These are phyloP conservation scores for Enteromius trimaculatus DNA, from an alignment of 2,797 vertebrate species.

Conservation along the genomic window DNA sequence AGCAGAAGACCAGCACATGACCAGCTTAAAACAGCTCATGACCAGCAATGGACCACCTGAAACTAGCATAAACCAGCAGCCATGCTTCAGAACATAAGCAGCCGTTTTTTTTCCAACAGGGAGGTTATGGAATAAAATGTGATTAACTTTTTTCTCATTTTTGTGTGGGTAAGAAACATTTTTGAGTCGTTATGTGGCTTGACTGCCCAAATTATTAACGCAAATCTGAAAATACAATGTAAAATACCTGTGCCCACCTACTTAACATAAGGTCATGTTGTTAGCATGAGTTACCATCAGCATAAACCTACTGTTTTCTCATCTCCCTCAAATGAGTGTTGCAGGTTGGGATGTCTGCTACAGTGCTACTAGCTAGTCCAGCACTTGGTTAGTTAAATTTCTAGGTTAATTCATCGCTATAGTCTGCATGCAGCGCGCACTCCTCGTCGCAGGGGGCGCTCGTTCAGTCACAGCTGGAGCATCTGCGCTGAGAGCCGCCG, in stretches of 20 bases:
- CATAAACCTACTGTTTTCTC: neutral
- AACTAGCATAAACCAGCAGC: no score
- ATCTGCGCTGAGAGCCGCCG: neutral
- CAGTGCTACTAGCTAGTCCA: no score
- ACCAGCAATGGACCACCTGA: no score
- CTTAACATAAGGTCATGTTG: neutral
- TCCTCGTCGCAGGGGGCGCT: constrained; percentile 40
- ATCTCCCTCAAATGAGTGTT: no score
- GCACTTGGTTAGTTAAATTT: no score
- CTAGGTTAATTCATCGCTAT: no score
- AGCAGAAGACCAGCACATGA: no score
- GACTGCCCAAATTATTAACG: neutral
- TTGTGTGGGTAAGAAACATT: neutral
- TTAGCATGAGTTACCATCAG: neutral
- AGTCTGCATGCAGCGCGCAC: neutral
- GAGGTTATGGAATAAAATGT: neutral
- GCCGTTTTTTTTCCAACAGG: no score
- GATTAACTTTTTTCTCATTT: neutral
- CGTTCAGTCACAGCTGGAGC: neutral
- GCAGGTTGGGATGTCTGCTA: no score
- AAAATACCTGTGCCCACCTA: neutral
- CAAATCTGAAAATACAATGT: neutral
- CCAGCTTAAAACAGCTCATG: no score
- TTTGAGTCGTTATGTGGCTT: neutral
- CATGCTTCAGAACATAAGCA: no score